Evolutionary conservation across 2,113 vertebrate species (phyloP).

Genomic region (Neoarius graeffei): DNA sequence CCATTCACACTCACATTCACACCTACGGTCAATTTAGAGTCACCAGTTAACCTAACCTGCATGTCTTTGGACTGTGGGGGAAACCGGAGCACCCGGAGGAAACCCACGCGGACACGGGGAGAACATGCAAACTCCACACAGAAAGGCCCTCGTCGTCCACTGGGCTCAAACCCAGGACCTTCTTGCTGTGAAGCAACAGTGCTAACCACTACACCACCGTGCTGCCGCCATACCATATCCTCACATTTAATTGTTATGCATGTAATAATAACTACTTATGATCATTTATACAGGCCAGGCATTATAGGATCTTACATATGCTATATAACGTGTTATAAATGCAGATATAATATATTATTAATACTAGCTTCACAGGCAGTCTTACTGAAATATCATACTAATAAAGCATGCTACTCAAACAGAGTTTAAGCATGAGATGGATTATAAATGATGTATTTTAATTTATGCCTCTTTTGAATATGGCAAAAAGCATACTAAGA

Average conservation of each 20-base stretch:
- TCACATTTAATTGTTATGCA: neutral
- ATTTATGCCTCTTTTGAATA: neutral
- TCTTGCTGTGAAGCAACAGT: no score
- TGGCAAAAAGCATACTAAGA: neutral
- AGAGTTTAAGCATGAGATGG: neutral
- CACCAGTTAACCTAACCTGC: no score
- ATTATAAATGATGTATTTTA: neutral
- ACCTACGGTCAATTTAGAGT: no score
- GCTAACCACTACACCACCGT: no score
- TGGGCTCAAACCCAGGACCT: no score
- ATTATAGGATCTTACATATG: neutral
- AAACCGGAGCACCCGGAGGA: no score
- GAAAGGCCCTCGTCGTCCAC: no score
- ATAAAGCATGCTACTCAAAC: neutral
- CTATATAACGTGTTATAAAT: neutral
- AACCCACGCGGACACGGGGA: no score
- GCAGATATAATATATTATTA: neutral
- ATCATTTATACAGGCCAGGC: neutral
- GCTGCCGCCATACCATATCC: neutral
- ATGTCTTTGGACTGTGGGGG: no score
- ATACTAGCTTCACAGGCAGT: neutral
- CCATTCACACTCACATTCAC: no score
- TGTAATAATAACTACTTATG: neutral
- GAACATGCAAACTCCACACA: no score
- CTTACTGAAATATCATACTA: neutral